Conservation (phyloP, 2,888 invertebrate genomes). For the Auanema sp. region DNA sequence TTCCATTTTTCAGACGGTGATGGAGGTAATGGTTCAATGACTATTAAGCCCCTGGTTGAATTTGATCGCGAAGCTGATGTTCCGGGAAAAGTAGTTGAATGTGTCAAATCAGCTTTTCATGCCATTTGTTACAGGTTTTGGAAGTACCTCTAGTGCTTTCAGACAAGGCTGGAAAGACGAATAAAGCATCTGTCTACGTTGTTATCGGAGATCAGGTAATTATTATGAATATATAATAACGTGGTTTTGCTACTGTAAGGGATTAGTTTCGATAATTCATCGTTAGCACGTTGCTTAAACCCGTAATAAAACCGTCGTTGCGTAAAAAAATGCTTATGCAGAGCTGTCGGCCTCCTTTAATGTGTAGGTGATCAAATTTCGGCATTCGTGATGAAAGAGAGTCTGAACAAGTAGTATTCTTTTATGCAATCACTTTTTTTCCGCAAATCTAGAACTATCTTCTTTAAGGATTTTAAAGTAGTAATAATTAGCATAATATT, state of each 20-base stretch:
- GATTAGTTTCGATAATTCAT: too few relatives aligned
- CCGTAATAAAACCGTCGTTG: not conserved
- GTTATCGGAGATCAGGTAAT: conserved; percentile 85
- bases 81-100: conserved; percentile 46
- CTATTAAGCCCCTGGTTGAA: conserved; percentile 80
- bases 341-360: not conserved
- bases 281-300: not conserved
- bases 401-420: not conserved
- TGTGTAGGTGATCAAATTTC: not conserved
- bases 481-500: too few relatives aligned
- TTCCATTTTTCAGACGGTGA: conserved; percentile 77
- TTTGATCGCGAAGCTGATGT: conserved; percentile 58
- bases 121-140: conserved; percentile 71
- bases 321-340: not conserved
- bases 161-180: conserved; percentile 80
- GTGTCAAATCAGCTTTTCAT: not conserved
- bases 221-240: not conserved
- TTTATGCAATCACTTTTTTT: too few relatives aligned
- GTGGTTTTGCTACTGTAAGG: not conserved
- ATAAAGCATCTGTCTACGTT: conserved; percentile 68
- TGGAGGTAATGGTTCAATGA: conserved; percentile 95
- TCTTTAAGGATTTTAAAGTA: too few relatives aligned
- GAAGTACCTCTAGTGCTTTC: conserved; percentile 94
- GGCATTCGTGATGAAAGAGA: not conserved
- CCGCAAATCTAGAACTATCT: too few relatives aligned